Base-by-base conservation (phyloP, 53 echinoderm and acorn worm species). In the Echinometra lucunter region DNA sequence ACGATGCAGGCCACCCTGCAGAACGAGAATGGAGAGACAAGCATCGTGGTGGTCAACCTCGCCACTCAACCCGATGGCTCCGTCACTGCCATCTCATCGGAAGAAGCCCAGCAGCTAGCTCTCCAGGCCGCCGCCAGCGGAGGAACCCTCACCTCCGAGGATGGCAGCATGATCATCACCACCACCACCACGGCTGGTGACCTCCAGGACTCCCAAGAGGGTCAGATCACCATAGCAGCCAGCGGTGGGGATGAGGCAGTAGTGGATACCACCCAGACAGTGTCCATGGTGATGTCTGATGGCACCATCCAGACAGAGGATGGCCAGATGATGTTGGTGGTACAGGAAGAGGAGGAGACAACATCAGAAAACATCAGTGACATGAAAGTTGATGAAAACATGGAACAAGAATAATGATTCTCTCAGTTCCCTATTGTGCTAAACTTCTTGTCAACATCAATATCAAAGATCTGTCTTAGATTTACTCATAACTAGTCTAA, bases 1-100 rank as follows among this genome's bases (percentile, higher is more conserved):
- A 97, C 98, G 74, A 97, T 98, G 98, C 98, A 98, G 75, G 97
- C 98, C 92, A 98, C 97, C 12, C 94, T 97, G 35, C 97, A 98
- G 57, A 91, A 95, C n/a, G 97, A 98, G 92, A 95, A 98, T 28
- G 98, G 98, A 9, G 97, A 98, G 57, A 98, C 98, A 3, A 97
- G 97, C 88, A 97, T 97, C 91, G 98, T 97, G 57, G 97, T 98
- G 95, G 97, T 98, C 69, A 98, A 97, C 92, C 96, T 98, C 6
- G 97, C 97, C 37, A 96, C 98, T 16, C 97, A 97, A 47, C 96
- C 94, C 3, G 94, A 94, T 34, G 94, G 94, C 44, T 83, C 94
- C 12, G 94, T 94, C 66, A 83, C 85, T 9, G 94, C 94, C 94
- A 94, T 94, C 94, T 72, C 93, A 0, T 63, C 85, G 2, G 94